Evolutionary conservation across 2,797 vertebrate species (phyloP), one percentile per base, ranked within the genome.

Genomic region (Coluber constrictor): DNA sequence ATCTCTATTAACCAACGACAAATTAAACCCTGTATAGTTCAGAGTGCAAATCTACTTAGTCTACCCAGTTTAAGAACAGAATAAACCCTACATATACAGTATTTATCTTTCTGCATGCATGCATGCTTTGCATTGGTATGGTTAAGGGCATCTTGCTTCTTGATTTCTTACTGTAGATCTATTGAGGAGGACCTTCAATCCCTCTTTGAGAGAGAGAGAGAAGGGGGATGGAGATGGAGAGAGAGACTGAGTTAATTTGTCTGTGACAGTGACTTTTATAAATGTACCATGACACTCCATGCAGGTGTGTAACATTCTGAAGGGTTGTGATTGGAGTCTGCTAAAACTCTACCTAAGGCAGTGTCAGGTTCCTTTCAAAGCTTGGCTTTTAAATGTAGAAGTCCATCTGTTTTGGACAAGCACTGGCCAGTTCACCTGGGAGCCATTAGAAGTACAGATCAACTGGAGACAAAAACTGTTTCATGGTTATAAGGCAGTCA

Each of bases 401-500:
- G 92, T 88, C 90, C 90, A 66, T 9, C 2, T 43, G 63, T 87
- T 90, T 92, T 70, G 1, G 86, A 90, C 93, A 86, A 93, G n/a
- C 0, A 51, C 86, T 92, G 83, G 87, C 90, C 23, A 59, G 86
- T 5, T 11, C 43, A 79, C 12, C 87, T 95, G 47, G 29, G 79
- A 88, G 3, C 83, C 90, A 13, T n/a, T 94, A 63, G 51, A 66
- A 88, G 89, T 60, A 66, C 91, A 92, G 70, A 83, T 57, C 91
- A 90, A 88, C 86, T 79, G 63, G 43, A 37, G 91, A 79, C 37
- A 37, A 88, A 57, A 51, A 12, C 66, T 89, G 74, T 90, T 94
- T 83, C 87, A 88, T 92, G 92, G 91, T 92, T 90, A 43, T 90
- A 88, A 94, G 74, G 86, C 89, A 90, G 93, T 93, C 90, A 91